Evolutionary conservation across 92 coral and sea anemone species (phyloP).

Genomic region (Paragorgia papillata): DNA sequence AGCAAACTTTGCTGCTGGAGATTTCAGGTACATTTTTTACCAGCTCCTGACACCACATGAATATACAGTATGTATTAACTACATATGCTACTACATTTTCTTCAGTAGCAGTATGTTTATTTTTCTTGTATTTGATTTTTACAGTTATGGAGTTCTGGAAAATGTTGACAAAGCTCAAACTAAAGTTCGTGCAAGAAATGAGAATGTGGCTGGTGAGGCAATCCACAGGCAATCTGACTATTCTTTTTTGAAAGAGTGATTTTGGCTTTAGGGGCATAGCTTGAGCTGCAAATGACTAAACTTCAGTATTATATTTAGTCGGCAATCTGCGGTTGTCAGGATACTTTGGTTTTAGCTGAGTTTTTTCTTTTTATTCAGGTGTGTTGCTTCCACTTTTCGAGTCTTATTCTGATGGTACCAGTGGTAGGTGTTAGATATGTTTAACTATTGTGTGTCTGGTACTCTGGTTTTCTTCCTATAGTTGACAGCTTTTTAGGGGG

Average conservation of each 20-base stretch:
- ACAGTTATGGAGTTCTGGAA: constrained; percentile 86
- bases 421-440: constrained; percentile 66
- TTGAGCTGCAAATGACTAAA: too few species aligned
- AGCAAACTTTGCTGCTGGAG: constrained; percentile 97
- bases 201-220: constrained; percentile 90
- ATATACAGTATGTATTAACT: too few species aligned
- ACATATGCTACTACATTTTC: too few species aligned
- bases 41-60: not conserved
- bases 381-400: constrained; percentile 93
- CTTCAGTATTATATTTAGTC: too few species aligned
- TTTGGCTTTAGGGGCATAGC: too few species aligned
- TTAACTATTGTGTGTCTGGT: not conserved
- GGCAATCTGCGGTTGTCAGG: too few species aligned
- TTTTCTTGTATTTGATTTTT: not conserved
- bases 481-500: too few species aligned
- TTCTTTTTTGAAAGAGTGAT: not conserved
- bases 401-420: constrained; percentile 92
- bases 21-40: constrained; percentile 71
- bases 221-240: not conserved
- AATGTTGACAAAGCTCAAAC: constrained; percentile 99
- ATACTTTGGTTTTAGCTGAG: not conserved
- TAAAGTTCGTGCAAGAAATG: constrained; percentile 90
- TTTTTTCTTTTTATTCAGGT: constrained; percentile 48
- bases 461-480: too few species aligned
- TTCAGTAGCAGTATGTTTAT: too few species aligned